These are phyloP conservation scores for Acleris sparsana DNA, from an alignment of 2,888 invertebrate species.

Conservation along the genomic window DNA sequence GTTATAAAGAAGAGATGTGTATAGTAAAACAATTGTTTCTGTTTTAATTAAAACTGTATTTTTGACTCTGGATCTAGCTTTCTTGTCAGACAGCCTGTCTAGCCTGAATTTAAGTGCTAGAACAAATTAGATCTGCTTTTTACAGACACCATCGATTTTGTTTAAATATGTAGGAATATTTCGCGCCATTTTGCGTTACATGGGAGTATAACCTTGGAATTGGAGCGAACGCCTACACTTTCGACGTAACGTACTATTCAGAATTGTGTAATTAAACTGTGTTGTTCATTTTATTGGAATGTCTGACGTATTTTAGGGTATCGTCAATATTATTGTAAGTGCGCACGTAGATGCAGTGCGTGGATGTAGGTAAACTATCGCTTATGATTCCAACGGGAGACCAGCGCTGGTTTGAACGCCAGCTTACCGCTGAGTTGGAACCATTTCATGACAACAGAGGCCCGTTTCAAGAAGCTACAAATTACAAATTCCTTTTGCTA, in stretches of 20 bases:
- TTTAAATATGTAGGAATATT: neutral
- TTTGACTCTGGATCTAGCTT: constrained; percentile 44
- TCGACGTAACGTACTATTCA: constrained; percentile 64
- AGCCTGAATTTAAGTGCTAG: constrained; percentile 50
- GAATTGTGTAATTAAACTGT: constrained; percentile 44
- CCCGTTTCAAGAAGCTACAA: no score
- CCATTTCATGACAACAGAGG: no score
- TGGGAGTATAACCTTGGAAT: constrained; percentile 61
- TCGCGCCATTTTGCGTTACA: constrained; percentile 21
- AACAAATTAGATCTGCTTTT: constrained; percentile 41
- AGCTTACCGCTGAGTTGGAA: no score
- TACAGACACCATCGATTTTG: constrained; percentile 18
- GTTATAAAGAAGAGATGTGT: constrained; percentile 34
- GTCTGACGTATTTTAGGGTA: constrained; percentile 23
- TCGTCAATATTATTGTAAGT: neutral
- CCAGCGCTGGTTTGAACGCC: no score
- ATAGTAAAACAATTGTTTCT: constrained; percentile 36
- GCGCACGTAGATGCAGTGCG: no score
- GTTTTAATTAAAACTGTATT: constrained; percentile 22
- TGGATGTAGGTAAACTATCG: no score
- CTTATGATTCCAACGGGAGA: no score
- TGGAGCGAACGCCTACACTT: constrained; percentile 65
- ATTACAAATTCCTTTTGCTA: no score
- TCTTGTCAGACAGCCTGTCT: constrained; percentile 60
- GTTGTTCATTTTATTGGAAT: constrained; percentile 23